Evolutionary conservation across 2,888 invertebrate genomes (phyloP).

Genomic region (Himalopsyche anomala): DNA sequence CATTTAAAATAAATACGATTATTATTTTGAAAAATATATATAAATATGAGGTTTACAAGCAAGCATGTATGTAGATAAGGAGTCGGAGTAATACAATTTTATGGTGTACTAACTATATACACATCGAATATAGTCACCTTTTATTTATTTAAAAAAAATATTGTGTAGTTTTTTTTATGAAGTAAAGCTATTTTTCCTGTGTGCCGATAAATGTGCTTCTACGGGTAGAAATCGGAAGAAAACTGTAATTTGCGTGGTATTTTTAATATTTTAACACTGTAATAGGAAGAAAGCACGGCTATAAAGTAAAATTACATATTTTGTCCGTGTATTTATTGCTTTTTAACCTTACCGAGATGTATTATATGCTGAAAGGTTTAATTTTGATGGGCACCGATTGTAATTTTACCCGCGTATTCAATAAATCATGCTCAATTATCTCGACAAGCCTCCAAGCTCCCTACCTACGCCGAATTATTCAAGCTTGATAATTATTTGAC

Average conservation of each 20-base stretch:
- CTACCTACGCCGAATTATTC: not conserved
- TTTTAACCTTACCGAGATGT: constrained; percentile 39
- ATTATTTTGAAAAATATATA: too few species aligned
- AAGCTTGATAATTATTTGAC: not conserved
- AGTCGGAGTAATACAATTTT: too few species aligned
- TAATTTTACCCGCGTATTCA: constrained; percentile 7
- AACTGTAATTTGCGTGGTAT: constrained; percentile 11
- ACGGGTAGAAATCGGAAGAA: constrained; percentile 22
- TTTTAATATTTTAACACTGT: constrained; percentile 38
- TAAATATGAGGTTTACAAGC: too few species aligned
- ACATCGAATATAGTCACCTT: too few species aligned
- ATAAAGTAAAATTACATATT: constrained; percentile 17
- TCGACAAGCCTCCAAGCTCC: not conserved
- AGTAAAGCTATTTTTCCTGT: constrained; percentile 3
- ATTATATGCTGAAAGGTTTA: constrained; percentile 39
- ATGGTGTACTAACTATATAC: too few species aligned
- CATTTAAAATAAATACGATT: too few species aligned
- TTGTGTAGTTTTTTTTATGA: not conserved
- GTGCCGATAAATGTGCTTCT: not conserved
- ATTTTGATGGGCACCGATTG: constrained; percentile 39
- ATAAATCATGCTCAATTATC: constrained; percentile 23
- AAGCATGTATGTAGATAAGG: too few species aligned
- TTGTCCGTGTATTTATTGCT: constrained; percentile 37
- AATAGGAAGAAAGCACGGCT: constrained; percentile 31
- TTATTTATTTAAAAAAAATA: too few species aligned